Evolutionary conservation across 2,888 invertebrate species (phyloP).

Genomic region (Parascotia fuliginaria): DNA sequence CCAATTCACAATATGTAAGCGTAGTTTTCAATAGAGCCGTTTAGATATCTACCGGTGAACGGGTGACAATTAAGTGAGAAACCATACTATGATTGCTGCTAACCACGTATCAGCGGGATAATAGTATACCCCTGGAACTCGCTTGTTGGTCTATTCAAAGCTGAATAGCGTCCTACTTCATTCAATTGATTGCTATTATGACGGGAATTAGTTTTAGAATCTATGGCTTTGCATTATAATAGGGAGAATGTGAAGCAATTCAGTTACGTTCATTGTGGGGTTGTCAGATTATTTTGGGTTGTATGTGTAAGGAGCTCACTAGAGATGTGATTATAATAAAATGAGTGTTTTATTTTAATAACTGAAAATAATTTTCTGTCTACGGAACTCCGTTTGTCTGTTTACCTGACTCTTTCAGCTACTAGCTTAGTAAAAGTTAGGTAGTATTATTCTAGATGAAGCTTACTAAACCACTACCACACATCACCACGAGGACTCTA

Average conservation of each 20-base stretch:
- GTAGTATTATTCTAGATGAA: no score
- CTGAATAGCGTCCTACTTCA: conserved; percentile 26
- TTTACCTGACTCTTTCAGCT: no score
- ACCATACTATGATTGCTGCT: conserved; percentile 34
- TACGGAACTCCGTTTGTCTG: no score
- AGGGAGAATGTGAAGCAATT: conserved; percentile 24
- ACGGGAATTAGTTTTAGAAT: conserved; percentile 38
- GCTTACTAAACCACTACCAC: no score
- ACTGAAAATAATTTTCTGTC: no score
- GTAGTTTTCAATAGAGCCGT: conserved; percentile 53
- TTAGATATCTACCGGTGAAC: conserved; percentile 45
- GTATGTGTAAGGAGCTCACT: not conserved
- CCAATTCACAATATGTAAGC: conserved; percentile 81
- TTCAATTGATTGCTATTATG: conserved; percentile 33
- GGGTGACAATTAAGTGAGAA: conserved; percentile 47
- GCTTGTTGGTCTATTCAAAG: conserved; percentile 24
- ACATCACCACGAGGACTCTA: no score
- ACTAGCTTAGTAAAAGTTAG: no score
- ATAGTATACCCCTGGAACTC: conserved; percentile 22
- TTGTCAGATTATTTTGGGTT: not conserved
- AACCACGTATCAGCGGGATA: conserved; percentile 15
- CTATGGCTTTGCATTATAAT: conserved; percentile 33
- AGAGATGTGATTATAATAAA: no score
- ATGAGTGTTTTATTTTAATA: no score
- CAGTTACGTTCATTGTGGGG: not conserved